Evolutionary conservation across 1,140 invertebrate species (phyloP), one percentile per base, ranked within the genome.

Genomic region (Trachymyrmex cornetzi): DNA sequence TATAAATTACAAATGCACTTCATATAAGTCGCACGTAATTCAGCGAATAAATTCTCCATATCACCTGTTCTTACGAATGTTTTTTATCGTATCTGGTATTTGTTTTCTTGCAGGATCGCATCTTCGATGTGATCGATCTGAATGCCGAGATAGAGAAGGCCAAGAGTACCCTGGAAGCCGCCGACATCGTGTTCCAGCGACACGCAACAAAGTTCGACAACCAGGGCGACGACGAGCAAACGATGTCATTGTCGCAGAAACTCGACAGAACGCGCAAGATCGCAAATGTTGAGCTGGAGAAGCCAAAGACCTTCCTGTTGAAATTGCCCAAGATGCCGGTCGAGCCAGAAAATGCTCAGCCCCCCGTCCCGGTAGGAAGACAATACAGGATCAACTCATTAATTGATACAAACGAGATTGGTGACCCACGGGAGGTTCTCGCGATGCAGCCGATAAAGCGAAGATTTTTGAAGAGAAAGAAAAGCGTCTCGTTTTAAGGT

Each of bases 111-210:
- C 61, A 95, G 94, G 94, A 95, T 63, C 94, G 93, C 64, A 89
- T 95, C 48, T 95, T 95, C 66, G 95, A 95, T 22, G 93, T 94
- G 91, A 93, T 95, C 1, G 94, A 95, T 64, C 89, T 95, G 44
- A 93, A 93, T 19, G 93, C 94, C 0, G 95, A 95, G 50, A 95
- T 95, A 9, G 93, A 94, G 64, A 94, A 94, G 34, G 95, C 95
- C 14, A 94, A 91, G 69, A 90, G 19, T 14, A 95, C 94, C 0
- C 59, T 95, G 59, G 93, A 93, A 4, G 92, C 88, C 0, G 94
- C 95, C 0, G 94, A 94, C 9, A 72, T 77, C 0, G 88, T 90
- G 11, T 95, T 95, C 57, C 93, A 93, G 67, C 91, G 92, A 50
- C 95, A 95, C 59, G 94, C 93, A 0, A 89, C 93, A 0, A 95